Evolutionary conservation across 2,113 vertebrate species (phyloP).

Genomic region (Crotalus tigris): DNA sequence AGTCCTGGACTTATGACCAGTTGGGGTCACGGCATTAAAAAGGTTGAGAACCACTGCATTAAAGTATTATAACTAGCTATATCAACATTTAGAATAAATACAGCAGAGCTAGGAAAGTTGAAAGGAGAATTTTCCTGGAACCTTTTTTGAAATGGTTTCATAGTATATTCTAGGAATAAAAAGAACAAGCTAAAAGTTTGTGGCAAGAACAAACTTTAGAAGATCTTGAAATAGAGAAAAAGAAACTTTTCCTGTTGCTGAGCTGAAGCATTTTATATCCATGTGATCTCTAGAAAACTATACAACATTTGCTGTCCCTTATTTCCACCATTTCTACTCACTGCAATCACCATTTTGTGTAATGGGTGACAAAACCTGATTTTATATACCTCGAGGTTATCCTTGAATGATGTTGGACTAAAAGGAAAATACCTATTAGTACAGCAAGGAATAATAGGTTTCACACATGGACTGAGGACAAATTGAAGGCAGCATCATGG

Average conservation of each 20-base stretch:
- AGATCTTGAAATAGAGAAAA: background rate
- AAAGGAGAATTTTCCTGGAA: background rate
- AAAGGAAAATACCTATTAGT: background rate
- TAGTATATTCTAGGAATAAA: background rate
- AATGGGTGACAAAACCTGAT: background rate
- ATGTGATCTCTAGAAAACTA: background rate
- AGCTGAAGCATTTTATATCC: background rate
- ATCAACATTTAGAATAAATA: background rate
- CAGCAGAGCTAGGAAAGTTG: background rate
- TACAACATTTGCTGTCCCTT: background rate
- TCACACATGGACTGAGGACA: background rate
- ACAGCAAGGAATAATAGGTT: background rate
- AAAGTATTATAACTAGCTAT: background rate
- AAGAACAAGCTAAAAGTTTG: background rate
- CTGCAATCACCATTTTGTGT: background rate
- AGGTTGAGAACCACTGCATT: background rate
- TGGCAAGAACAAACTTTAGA: background rate
- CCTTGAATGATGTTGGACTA: background rate
- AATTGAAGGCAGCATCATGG: background rate
- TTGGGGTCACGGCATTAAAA: too few relatives aligned
- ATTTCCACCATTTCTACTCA: background rate
- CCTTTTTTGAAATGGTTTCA: background rate
- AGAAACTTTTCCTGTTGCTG: background rate
- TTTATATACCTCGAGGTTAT: background rate
- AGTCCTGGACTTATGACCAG: too few relatives aligned